Evolutionary conservation across 2,113 vertebrate genomes (phyloP), one percentile per base, ranked within the genome.

Genomic region (Phaetusa simplex): DNA sequence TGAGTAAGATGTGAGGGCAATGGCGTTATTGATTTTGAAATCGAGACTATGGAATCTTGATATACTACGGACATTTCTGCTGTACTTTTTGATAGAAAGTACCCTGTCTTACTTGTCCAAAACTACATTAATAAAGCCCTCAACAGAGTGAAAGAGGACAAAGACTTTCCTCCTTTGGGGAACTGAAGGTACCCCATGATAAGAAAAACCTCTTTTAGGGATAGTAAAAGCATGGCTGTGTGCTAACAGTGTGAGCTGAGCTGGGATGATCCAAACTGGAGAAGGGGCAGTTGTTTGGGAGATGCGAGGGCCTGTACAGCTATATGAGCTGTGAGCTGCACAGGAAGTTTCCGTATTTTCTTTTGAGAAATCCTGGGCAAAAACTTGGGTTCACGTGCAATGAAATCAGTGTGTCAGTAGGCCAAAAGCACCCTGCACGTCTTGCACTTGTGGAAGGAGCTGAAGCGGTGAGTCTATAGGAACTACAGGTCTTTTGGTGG

Each of bases 141-240:
- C 32, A 65, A 36, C 43, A n/a, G 58, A 61, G 32, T 42, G 58
- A 58, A 50, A 40, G 38, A 30, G 16, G 8, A 32, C n/a, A 8
- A 79, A 50, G 9, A 10, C 10, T 59, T 78, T 62, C 8, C 24
- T 70, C 18, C 12, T 62, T n/a, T n/a, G 29, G 56, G 42, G 38
- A 80, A 27, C 12, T 36, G 19, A 88, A 86, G n/a, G 6, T 14
- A 67, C 5, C 6, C 14, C 9, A 6, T 36, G 21, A 11, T 18
- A 30, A 0, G 2, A 65, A 47, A 45, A 77, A 43, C 0, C 1
- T 24, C 20, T 74, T 83, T 65, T 50, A 9, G 32, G 11, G 15
- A 23, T 49, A 8, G 5, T 19, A 32, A 71, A 67, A 71, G 5
- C 23, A 21, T 7, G 16, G 8, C 32, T 53, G 8, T 32, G 12